Percentiles rank a stretch among this genome's conserved stretches.
Conservation (phyloP, 2,888 invertebrate genomes). For the Idaea straminata region DNA sequence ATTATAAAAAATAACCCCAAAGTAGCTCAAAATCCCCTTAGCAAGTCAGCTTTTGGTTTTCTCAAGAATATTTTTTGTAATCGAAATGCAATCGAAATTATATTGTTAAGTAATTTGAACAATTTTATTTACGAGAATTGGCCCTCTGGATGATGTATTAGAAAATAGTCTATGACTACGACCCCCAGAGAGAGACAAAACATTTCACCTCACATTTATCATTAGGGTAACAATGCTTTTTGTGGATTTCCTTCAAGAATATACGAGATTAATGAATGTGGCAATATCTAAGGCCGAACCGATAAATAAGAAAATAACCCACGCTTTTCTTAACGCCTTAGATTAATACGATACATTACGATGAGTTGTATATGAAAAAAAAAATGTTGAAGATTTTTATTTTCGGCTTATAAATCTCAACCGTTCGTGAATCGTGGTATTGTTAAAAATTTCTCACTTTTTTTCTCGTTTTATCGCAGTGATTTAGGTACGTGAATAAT, state of each 20-base stretch:
- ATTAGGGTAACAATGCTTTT: constrained; percentile 74
- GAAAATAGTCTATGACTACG: constrained; percentile 13
- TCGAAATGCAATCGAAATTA: too few species aligned
- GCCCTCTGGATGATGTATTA: constrained; percentile 18
- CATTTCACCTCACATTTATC: constrained; percentile 62
- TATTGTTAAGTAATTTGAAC: too few species aligned
- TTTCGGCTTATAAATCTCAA: constrained; percentile 22
- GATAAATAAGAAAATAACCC: constrained; percentile 75
- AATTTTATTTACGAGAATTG: too few species aligned
- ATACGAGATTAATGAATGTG: constrained; percentile 73
- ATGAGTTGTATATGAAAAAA: constrained; percentile 30
- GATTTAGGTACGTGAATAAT: constrained; percentile 1
- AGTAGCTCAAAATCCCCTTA: too few species aligned
- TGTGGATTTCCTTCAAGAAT: constrained; percentile 74
- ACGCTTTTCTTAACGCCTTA: constrained; percentile 58
- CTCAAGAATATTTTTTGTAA: too few species aligned
- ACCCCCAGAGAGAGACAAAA: constrained; percentile 31
- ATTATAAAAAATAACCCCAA: too few species aligned
- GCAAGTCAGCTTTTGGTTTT: too few species aligned
- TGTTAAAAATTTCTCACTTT: background rate
- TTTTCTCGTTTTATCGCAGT: background rate
- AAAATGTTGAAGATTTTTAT: constrained; percentile 32
- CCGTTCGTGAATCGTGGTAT: background rate
- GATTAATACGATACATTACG: constrained; percentile 64
- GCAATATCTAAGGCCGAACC: constrained; percentile 67